Conservation (phyloP, 2,797 vertebrate species). For the Loris lydekkerianus region DNA sequence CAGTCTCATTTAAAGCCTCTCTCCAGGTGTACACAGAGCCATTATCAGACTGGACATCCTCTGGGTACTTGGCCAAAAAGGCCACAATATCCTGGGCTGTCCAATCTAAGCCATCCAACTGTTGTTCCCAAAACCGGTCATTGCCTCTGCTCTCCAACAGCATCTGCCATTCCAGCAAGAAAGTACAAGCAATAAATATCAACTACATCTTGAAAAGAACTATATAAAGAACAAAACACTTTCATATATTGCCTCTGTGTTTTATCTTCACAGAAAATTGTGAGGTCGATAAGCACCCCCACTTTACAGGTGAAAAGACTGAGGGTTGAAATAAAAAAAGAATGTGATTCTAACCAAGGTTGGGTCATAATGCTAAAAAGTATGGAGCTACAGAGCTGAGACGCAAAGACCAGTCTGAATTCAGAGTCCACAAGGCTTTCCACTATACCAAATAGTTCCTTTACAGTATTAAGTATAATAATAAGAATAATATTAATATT, state of each 20-base stretch:
- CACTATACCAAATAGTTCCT: neutral
- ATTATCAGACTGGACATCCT: constrained; percentile 86
- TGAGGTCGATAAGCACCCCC: neutral
- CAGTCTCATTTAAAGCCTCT: constrained; percentile 96
- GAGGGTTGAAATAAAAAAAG: neutral
- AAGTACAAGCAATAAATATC: neutral
- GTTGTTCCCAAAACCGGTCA: constrained; percentile 90
- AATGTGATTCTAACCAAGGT: neutral
- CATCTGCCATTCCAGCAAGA: constrained; percentile 87
- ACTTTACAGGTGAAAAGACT: neutral
- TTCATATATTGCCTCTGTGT: neutral
- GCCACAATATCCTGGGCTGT: constrained; percentile 90
- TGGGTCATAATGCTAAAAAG: neutral
- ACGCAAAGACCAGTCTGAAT: neutral
- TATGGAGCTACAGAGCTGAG: neutral
- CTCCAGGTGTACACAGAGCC: constrained; percentile 94
- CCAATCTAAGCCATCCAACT: constrained; percentile 93
- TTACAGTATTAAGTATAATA: neutral
- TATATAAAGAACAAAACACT: neutral
- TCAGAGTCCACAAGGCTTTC: neutral
- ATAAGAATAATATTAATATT: neutral
- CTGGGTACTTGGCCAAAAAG: constrained; percentile 93
- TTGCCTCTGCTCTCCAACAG: constrained; percentile 93
- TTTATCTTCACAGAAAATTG: neutral
- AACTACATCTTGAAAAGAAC: neutral